Percentiles rank a stretch among this genome's conserved stretches.
These are phyloP conservation scores for Brachionus koreanus DNA, from an alignment of 1,140 invertebrate genomes.

Conservation along the genomic window DNA sequence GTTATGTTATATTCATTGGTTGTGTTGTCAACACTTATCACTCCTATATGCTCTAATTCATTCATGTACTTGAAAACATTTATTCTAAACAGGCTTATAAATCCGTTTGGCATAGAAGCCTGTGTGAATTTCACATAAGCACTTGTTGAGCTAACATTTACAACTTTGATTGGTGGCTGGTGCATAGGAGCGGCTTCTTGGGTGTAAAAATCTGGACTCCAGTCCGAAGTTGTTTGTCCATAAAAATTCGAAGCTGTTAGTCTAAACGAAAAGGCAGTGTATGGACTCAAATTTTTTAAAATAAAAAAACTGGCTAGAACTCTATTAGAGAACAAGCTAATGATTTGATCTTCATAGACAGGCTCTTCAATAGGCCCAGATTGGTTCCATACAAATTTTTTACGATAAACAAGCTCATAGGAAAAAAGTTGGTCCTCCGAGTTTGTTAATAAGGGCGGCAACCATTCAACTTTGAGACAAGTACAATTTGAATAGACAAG, in stretches of 20 bases:
- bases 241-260: conserved; percentile 5
- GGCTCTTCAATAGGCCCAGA: neutral
- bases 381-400: neutral
- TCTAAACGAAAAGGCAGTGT: conserved; percentile 34
- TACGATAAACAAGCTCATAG: neutral
- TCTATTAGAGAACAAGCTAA: neutral
- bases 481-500: neutral
- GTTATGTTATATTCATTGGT: conserved; percentile 44
- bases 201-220: conserved; percentile 26
- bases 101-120: neutral
- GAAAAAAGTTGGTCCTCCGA: neutral
- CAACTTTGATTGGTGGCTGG: neutral
- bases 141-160: neutral
- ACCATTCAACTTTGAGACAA: conserved; percentile 19
- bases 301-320: conserved; percentile 1
- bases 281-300: neutral
- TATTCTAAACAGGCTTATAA: neutral
- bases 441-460: neutral
- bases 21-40: neutral
- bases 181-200: neutral
- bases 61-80: neutral
- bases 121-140: neutral
- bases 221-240: neutral
- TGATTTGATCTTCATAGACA: neutral
- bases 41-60: neutral